phyloP scores from a whole-genome alignment of 2,113 vertebrate species.

The Choloepus hoffmanni region DNA sequence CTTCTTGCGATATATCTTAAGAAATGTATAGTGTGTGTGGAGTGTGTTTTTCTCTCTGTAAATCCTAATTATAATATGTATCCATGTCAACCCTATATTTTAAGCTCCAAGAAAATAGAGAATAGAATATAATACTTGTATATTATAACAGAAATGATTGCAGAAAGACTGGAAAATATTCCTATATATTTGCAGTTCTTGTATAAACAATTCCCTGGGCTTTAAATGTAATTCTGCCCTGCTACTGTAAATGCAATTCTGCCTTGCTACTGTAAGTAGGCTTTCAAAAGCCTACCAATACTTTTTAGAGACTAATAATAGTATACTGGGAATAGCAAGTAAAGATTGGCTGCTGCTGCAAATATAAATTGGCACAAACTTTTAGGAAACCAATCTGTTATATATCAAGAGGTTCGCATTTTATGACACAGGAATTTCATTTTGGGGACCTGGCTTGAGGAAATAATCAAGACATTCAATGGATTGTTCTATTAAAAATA shows the following conservation, averaged over 20 bases:
- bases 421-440: slow-evolving; percentile 32
- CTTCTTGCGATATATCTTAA: slow-evolving; percentile 23
- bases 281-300: slow-evolving; percentile 38
- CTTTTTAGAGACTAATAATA: slow-evolving; percentile 24
- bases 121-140: neutral
- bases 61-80: neutral
- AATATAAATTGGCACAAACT: neutral
- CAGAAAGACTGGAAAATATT: neutral
- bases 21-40: neutral
- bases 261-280: neutral
- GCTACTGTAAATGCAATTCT: neutral
- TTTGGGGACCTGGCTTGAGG: neutral
- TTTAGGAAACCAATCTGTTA: slow-evolving; percentile 39
- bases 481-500: neutral
- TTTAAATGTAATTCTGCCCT: slow-evolving; percentile 15
- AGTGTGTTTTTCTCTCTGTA: neutral
- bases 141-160: neutral
- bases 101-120: neutral
- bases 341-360: neutral
- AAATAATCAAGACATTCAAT: neutral
- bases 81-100: slow-evolving; percentile 1
- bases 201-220: neutral
- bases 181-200: neutral
- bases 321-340: neutral
- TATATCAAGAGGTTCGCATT: neutral